Base-by-base conservation (phyloP, 1,140 invertebrate genomes). In the Bicyclus anynana region DNA sequence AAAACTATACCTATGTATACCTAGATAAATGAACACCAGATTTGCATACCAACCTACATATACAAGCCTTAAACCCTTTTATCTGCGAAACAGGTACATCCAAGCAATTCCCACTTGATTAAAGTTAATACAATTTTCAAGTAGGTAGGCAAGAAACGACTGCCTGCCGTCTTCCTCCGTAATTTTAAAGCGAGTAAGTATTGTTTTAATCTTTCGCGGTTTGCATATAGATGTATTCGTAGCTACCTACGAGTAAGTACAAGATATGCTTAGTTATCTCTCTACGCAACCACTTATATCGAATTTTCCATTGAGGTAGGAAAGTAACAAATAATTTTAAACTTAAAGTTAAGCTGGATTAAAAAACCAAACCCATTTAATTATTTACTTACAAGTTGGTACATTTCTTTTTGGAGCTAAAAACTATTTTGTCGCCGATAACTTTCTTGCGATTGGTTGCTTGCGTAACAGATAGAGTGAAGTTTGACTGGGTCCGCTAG, bases 141-240 rank as follows among this genome's bases (percentile, higher is more conserved):
- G 57, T 20, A 49, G 38, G 59, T 37, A 49, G 38, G 59, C 42
- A 55, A 51, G 52, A 47, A 65, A 58, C 57, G 57, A 18, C 26
- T 33, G 44, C 26, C 38, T 57, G 16, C 26, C 26, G 44, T 20
- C 38, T 57, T 50, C 27, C 59, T 35, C 44, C 38, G 53, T 53
- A 12, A 40, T 65, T 51, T 48, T 59, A 53, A 53, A 64, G 58
- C 53, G 62, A 65, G 69, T 67, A 64, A 65, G 69, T 67, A 63
- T 60, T 63, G 62, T 70, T 67, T 70, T 70, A 69, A 70, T 66
- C 66, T 53, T 44, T 52, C 61, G 38, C 57, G 54, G 46, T 56
- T 72, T 72, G 65, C 69, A 75, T 73, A 68, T 49, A 56, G n/a
- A 40, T 40, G 16, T 40, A 40, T 5, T 13, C 17, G 7, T 40